Base-by-base conservation (phyloP, 1,140 invertebrate genomes). In the Pogonomyrmex californicus region DNA sequence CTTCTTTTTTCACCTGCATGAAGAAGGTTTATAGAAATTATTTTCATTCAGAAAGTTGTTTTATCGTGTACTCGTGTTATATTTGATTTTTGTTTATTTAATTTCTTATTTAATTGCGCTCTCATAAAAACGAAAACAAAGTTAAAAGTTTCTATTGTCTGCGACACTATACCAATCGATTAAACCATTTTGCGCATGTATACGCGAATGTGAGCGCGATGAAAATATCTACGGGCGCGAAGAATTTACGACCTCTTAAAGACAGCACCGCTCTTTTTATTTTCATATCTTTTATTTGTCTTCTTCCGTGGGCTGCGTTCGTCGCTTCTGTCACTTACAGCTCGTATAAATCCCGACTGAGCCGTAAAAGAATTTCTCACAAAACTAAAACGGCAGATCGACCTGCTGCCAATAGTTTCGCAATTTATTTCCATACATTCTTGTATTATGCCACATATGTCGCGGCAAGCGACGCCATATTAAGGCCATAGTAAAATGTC, bases 281-380 rank as follows among this genome's bases (percentile, higher is more conserved):
- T 76, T 49, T 65, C 76, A 79, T 88, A 88, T 87, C 89, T 86
- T 89, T 91, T 90, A 91, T 92, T 89, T 92, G 88, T 88, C 87
- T 70, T 86, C 66, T 65, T 75, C 41, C 60, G 82, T 73, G 86
- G 77, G 82, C 86, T 86, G 89, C 88, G 90, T 89, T 88, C 87
- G 89, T 89, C 89, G 91, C 88, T 92, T 88, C 90, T 92, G 93
- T 93, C 93, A 93, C 91, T 93, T 93, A 91, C 93, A 93, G 92
- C 87, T 86, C 92, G 93, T 92, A 93, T 93, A 93, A 93, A 93
- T 93, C 92, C 89, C 76, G 54, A 85, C 89, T 87, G 91, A 92
- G 89, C 70, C 90, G 90, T 88, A 88, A 90, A 89, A 89, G 87
- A 87, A 87, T 88, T 23, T 91, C 79, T 77, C 71, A 51, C 86